These are phyloP conservation scores for Sericinus montela DNA, from an alignment of 2,888 invertebrate genomes.

Conservation along the genomic window DNA sequence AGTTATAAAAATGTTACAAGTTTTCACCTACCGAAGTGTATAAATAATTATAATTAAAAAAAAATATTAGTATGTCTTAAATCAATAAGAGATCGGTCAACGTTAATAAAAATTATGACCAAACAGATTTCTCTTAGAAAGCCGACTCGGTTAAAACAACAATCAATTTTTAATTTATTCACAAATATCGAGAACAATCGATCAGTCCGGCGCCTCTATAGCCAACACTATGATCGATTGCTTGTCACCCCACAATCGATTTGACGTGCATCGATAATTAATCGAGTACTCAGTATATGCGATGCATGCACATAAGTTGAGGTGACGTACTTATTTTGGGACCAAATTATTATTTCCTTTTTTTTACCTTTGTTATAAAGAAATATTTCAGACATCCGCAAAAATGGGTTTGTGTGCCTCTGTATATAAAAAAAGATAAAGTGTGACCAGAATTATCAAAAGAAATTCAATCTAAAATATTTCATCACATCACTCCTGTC, in stretches of 20 bases:
- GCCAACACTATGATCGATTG: slow-evolving; percentile 59
- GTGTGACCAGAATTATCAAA: no score
- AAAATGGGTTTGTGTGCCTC: no score
- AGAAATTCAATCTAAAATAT: no score
- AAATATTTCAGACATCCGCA: no score
- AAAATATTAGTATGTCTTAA: neutral
- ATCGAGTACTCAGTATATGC: slow-evolving; percentile 37
- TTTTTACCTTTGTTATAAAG: no score
- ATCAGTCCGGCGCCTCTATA: slow-evolving; percentile 61
- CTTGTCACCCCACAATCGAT: slow-evolving; percentile 49
- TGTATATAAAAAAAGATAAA: no score
- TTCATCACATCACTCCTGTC: no score
- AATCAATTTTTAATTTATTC: slow-evolving; percentile 65
- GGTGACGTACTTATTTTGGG: slow-evolving; percentile 31
- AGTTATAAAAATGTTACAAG: no score
- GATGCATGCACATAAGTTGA: slow-evolving; percentile 30
- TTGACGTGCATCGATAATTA: slow-evolving; percentile 62
- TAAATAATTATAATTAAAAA: neutral
- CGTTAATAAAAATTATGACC: slow-evolving; percentile 12
- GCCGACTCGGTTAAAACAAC: slow-evolving; percentile 29
- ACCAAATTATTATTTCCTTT: no score
- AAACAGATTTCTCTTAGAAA: slow-evolving; percentile 24
- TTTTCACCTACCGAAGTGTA: no score
- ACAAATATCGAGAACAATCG: slow-evolving; percentile 57
- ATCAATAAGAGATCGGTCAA: slow-evolving; percentile 10